A percentile compares a stretch with the other conserved stretches of the same genome.
phyloP scores from a whole-genome alignment of 2,888 invertebrate genomes.

The Parnassius mnemosyne region DNA sequence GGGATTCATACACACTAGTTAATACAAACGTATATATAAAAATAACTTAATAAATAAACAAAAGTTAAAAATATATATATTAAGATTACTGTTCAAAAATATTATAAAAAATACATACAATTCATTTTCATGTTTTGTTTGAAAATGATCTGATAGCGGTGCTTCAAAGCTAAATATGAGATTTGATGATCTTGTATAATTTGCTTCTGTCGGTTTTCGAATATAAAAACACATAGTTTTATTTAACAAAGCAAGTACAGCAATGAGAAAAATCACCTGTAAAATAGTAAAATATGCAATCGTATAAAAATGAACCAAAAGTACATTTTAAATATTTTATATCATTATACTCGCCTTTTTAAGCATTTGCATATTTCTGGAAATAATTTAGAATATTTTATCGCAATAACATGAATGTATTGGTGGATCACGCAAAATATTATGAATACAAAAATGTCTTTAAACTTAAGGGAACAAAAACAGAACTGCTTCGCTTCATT shows the following conservation, averaged over 20 bases:
- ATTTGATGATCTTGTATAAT: neutral
- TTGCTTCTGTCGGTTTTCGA: neutral
- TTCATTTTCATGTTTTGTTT: constrained; percentile 1
- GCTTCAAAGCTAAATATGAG: neutral
- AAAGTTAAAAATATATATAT: neutral
- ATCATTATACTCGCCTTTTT: constrained; percentile 1
- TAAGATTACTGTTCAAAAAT: neutral
- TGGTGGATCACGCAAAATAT: neutral
- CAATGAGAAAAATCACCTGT: constrained; percentile 2
- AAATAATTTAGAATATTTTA: neutral
- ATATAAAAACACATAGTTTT: constrained; percentile 2
- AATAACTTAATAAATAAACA: neutral
- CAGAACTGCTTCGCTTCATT: constrained; percentile 17
- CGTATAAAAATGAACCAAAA: too few species aligned
- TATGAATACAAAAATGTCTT: constrained; percentile 7
- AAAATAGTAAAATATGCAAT: neutral
- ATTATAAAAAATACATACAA: constrained; percentile 9
- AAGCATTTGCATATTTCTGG: neutral
- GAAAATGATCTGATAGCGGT: neutral
- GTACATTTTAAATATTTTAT: too few species aligned
- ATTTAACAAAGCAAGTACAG: neutral
- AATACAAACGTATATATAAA: neutral
- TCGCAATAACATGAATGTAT: neutral
- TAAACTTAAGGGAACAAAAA: neutral
- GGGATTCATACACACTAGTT: neutral